phyloP scores from a whole-genome alignment of 2,888 invertebrate genomes.

The Blera fallax region DNA sequence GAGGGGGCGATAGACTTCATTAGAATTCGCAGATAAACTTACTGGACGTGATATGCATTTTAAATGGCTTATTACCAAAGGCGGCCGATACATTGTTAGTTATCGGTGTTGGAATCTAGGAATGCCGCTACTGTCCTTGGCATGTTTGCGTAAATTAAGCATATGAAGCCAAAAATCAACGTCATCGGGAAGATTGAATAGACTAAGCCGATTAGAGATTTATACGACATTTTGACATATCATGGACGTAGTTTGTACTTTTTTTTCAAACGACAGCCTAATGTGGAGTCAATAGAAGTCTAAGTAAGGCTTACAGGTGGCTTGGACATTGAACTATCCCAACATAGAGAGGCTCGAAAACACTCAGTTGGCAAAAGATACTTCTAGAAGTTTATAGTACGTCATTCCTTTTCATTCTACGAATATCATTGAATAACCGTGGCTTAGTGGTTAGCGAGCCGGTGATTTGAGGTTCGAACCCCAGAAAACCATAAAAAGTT shows the following conservation, averaged over 20 bases:
- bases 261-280: no score
- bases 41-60: slow-evolving; percentile 15
- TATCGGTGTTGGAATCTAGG: slow-evolving; percentile 29
- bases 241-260: not conserved
- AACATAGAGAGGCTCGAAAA: no score
- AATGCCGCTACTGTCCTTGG: slow-evolving; percentile 41
- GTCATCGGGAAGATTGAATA: not conserved
- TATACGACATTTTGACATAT: not conserved
- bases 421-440: no score
- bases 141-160: slow-evolving; percentile 21
- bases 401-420: no score
- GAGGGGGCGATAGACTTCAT: slow-evolving; percentile 46
- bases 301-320: no score
- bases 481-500: no score
- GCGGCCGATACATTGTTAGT: slow-evolving; percentile 12
- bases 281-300: no score
- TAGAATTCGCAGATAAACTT: slow-evolving; percentile 46
- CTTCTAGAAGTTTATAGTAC: no score
- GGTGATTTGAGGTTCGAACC: no score
- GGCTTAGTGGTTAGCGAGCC: no score
- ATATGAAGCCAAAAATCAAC: not conserved
- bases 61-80: slow-evolving; percentile 4
- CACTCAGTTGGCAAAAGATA: no score
- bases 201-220: not conserved
- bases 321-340: no score